phyloP scores from a whole-genome alignment of 2,113 vertebrate species.

The Oncorhynchus mykiss region DNA sequence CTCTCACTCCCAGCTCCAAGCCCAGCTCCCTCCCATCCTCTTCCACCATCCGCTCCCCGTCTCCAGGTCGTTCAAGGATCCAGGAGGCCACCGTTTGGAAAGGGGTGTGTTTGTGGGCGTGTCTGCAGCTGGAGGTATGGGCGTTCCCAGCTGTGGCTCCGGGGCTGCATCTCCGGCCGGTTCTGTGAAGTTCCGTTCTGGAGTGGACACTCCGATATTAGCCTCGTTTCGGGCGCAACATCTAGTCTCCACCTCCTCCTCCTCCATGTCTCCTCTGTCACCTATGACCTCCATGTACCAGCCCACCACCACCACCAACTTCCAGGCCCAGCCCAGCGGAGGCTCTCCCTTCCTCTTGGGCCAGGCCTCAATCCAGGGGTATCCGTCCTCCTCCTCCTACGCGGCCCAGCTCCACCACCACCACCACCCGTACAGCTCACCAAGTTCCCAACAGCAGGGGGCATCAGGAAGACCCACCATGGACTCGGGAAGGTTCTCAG shows the following conservation, averaged over 20 bases:
- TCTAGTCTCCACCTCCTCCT: conserved; percentile 57
- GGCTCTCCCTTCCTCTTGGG: conserved; percentile 56
- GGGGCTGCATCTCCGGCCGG: conserved; percentile 59
- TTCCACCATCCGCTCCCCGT: conserved; percentile 80
- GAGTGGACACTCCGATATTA: conserved; percentile 60
- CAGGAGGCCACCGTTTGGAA: conserved; percentile 55
- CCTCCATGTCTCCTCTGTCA: conserved; percentile 31
- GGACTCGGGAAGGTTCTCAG: conserved; percentile 43
- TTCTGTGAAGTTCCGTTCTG: conserved; percentile 56
- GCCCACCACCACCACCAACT: conserved; percentile 66
- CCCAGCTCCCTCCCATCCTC: conserved; percentile 79
- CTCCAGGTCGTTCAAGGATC: conserved; percentile 74
- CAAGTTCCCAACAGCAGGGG: conserved; percentile 67
- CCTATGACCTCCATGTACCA: conserved; percentile 73
- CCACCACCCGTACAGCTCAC: conserved; percentile 47
- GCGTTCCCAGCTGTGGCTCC: conserved; percentile 43
- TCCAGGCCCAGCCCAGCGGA: conserved; percentile 68
- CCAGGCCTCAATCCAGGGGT: conserved; percentile 45
- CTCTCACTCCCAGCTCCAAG: conserved; percentile 67
- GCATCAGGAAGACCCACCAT: conserved; percentile 7
- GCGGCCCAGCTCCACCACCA: conserved; percentile 68
- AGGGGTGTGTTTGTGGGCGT: conserved; percentile 71
- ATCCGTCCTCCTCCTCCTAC: conserved; percentile 34
- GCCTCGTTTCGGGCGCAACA: conserved; percentile 60
- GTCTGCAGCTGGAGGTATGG: conserved; percentile 7